Conservation (phyloP, 2,113 vertebrate genomes). For the Crotalus viridis region DNA sequence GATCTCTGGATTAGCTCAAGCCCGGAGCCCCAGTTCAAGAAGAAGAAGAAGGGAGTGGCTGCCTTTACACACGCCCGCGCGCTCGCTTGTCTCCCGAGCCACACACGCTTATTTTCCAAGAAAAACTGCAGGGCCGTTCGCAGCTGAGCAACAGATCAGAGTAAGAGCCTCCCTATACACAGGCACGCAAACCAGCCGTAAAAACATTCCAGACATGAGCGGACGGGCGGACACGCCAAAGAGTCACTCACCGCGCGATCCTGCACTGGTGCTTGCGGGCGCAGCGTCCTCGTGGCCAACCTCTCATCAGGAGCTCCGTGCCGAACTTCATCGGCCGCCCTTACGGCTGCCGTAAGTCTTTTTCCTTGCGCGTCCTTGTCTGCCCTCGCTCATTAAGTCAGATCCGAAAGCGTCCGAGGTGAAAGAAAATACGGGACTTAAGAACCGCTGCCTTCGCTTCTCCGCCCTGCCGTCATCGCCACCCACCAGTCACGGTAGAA, state of each 20-base stretch:
- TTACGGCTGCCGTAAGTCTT: background rate
- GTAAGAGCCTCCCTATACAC: background rate
- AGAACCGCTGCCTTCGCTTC: background rate
- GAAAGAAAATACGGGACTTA: background rate
- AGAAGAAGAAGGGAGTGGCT: background rate
- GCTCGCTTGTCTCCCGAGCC: background rate
- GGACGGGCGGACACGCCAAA: background rate
- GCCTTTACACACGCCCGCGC: background rate
- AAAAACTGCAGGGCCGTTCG: too few species aligned
- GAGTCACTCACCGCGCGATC: background rate
- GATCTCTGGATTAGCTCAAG: background rate
- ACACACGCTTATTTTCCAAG: too few species aligned
- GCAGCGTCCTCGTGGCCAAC: background rate
- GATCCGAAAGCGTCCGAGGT: background rate
- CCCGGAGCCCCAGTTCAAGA: background rate
- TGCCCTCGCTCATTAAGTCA: background rate
- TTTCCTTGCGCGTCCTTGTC: background rate
- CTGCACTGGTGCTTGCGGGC: too few species aligned
- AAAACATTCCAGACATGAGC: background rate
- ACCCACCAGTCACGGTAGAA: background rate
- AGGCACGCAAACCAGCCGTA: background rate
- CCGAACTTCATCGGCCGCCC: conserved; percentile 4
- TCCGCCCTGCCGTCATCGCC: conserved; percentile 1
- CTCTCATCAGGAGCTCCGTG: background rate
- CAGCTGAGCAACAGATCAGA: background rate